Conservation (phyloP, 1,140 invertebrate genomes). For the Leptinotarsa lineolata region DNA sequence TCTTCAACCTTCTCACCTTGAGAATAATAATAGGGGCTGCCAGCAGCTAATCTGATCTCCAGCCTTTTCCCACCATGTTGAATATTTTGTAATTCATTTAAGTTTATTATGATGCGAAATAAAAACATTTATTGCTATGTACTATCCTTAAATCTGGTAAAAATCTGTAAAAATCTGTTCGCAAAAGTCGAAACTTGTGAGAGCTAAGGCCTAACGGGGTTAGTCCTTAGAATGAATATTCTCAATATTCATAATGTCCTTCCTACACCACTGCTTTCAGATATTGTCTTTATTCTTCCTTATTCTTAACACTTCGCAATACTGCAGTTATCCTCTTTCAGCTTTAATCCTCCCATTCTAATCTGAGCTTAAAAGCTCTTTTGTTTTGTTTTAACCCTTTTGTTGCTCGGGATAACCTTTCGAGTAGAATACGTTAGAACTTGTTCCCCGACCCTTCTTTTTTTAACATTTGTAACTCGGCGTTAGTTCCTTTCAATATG, state of each 20-base stretch:
- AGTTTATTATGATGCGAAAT: too few species aligned
- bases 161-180: too few species aligned
- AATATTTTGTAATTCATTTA: too few species aligned
- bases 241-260: neutral
- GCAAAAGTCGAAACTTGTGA: too few species aligned
- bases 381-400: slow-evolving; percentile 55
- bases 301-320: slow-evolving; percentile 35
- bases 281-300: slow-evolving; percentile 32
- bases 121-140: too few species aligned
- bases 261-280: slow-evolving; percentile 10
- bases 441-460: slow-evolving; percentile 21
- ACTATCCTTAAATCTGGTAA: too few species aligned
- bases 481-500: slow-evolving; percentile 23
- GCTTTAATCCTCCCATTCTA: slow-evolving; percentile 48
- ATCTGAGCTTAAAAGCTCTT: slow-evolving; percentile 54
- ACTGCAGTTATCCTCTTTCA: slow-evolving; percentile 39
- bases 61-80: too few species aligned
- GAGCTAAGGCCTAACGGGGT: too few species aligned
- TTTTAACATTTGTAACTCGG: slow-evolving; percentile 26
- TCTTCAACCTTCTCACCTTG: too few species aligned
- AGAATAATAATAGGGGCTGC: too few species aligned
- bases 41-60: too few species aligned
- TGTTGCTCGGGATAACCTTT: slow-evolving; percentile 51
- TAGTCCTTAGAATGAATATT: too few species aligned
- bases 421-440: slow-evolving; percentile 35